Evolutionary conservation across 2,113 vertebrate genomes (phyloP).

Genomic region (Zosterops lateralis): DNA sequence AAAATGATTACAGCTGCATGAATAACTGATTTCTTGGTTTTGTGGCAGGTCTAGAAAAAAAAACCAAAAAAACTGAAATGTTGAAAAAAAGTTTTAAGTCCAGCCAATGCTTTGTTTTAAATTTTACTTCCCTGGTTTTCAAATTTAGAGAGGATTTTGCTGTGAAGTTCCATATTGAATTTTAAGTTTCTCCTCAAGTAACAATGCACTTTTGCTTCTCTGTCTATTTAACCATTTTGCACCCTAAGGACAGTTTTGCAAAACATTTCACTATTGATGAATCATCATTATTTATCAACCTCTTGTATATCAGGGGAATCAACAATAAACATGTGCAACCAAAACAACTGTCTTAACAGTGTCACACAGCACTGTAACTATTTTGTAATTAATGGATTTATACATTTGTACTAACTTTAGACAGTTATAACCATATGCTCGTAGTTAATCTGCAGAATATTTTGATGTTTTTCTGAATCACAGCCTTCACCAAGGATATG

Average conservation of each 20-base stretch:
- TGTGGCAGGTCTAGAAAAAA: neutral
- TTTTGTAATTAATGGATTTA: neutral
- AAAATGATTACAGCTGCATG: neutral
- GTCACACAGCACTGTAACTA: neutral
- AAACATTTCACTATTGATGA: neutral
- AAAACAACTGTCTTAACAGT: neutral
- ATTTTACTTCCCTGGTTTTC: neutral
- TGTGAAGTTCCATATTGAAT: neutral
- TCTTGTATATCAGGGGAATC: neutral
- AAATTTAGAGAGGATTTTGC: neutral
- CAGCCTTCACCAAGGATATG: neutral
- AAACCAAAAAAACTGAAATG: fast-evolving
- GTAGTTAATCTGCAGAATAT: neutral
- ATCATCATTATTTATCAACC: neutral
- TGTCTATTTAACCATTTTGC: neutral
- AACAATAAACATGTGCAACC: neutral
- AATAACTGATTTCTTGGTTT: neutral
- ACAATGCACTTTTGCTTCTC: neutral
- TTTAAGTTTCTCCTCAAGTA: neutral
- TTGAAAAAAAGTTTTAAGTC: neutral
- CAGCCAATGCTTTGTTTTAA: neutral
- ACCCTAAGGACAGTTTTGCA: neutral
- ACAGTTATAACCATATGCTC: neutral
- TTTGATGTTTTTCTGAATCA: slow-evolving; percentile 21
- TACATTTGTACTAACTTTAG: neutral